A percentile compares a stretch with the other conserved stretches of the same genome.
Evolutionary conservation across 2,797 vertebrate genomes (phyloP).

Genomic region (Liasis olivaceus): DNA sequence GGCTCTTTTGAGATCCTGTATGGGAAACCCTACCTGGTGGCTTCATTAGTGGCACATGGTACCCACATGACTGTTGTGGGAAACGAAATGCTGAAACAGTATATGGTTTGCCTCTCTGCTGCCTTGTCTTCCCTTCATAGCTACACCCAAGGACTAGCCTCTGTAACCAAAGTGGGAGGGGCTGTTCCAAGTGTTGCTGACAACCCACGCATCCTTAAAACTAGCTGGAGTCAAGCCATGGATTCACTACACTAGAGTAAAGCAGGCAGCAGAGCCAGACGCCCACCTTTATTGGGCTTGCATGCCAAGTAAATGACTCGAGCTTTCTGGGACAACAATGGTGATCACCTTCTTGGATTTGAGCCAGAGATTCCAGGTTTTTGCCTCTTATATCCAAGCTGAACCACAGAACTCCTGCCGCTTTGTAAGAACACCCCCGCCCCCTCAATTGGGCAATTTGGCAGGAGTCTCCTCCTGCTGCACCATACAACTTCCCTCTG

Average conservation of each 20-base stretch:
- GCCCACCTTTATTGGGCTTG: too few relatives aligned
- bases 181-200: too few relatives aligned
- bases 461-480: not conserved
- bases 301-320: too few relatives aligned
- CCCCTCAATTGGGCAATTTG: not conserved
- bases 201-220: too few relatives aligned
- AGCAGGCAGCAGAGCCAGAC: too few relatives aligned
- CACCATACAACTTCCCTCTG: not conserved
- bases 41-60: not conserved
- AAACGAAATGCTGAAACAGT: not conserved
- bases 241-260: too few relatives aligned
- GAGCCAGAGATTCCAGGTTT: not conserved
- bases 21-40: not conserved
- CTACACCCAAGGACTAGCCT: too few relatives aligned
- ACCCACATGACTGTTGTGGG: not conserved
- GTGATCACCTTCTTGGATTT: not conserved
- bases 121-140: too few relatives aligned
- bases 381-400: not conserved
- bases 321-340: too few relatives aligned
- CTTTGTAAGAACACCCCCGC: not conserved
- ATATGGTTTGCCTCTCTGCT: not conserved
- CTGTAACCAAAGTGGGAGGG: too few relatives aligned
- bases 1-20: not conserved
- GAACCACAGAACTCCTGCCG: not conserved
- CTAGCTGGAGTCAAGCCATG: too few relatives aligned